Base-by-base conservation (phyloP, 2,888 invertebrate species). In the Caradrina clavipalpis region DNA sequence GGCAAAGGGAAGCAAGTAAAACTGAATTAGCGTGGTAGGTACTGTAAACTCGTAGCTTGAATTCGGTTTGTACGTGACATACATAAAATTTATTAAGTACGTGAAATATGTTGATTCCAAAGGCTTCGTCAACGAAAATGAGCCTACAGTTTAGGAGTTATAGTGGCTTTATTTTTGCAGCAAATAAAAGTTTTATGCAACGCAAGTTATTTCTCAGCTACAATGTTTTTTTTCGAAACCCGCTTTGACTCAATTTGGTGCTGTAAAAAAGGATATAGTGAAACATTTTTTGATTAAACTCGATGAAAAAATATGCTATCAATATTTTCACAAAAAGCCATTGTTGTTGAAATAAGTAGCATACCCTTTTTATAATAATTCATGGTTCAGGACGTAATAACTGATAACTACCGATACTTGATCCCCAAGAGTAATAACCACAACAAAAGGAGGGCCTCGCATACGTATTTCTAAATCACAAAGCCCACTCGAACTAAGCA, bases 11-110 rank as follows among this genome's bases (percentile, higher is more conserved):
- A 80, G 64, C 67, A 78, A 76, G 78, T 80, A 80, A 87, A 91
- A 89, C 86, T 87, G 85, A 88, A 91, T 91, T 90, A 90, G 83
- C 78, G 74, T 86, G 82, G 69, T 77, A 76, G 78, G 76, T 74
- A 76, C 79, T 82, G 84, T 72, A 76, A 86, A 84, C 85, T 85
- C 74, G 76, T 75, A 71, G 73, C 70, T 80, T 82, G 84, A 88
- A 88, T 87, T 87, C 82, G 62, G 77, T 81, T 81, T 73, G 78
- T 68, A 90, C 89, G 90, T 89, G 90, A 89, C 82, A 69, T 62
- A 83, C 86, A 89, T 89, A 84, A 77, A 86, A 88, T 78, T 80
- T 77, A 76, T 80, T 76, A 72, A 81, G 71, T 68, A 84, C 78
- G 69, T 81, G 75, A 82, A 82, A 83, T 81, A 81, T 86, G 80